These are phyloP conservation scores for Dascillus cervinus DNA, from an alignment of 2,888 invertebrate species.

Conservation along the genomic window DNA sequence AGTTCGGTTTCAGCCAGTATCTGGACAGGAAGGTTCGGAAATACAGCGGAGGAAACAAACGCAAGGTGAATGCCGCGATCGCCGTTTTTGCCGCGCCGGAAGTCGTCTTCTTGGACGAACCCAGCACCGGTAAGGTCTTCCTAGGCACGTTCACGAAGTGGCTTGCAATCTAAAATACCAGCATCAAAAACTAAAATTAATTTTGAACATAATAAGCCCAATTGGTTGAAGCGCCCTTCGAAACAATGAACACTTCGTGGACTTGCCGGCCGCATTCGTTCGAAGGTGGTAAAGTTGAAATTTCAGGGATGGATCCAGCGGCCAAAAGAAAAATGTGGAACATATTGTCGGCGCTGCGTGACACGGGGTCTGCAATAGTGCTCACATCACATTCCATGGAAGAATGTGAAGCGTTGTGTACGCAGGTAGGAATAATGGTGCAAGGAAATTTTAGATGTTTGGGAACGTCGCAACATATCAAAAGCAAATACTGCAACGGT, in stretches of 20 bases:
- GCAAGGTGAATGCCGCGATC: conserved; percentile 45
- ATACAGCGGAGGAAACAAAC: conserved; percentile 44
- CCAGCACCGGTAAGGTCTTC: conserved; percentile 44
- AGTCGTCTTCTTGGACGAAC: conserved; percentile 41
- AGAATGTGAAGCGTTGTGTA: conserved; percentile 79
- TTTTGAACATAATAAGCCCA: no score
- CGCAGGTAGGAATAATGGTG: conserved; percentile 75
- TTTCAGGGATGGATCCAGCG: conserved; percentile 66
- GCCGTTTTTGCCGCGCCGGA: conserved; percentile 44
- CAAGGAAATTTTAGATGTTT: conserved; percentile 73
- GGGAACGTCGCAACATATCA: conserved; percentile 74
- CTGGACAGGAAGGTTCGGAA: conserved; percentile 32
- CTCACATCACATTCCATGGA: conserved; percentile 85
- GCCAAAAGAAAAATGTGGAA: conserved; percentile 77
- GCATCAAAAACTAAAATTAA: no score
- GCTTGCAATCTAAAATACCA: no score
- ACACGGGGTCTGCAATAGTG: conserved; percentile 66
- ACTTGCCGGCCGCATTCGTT: no score
- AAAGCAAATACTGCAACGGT: conserved; percentile 67
- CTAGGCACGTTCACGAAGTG: no score
- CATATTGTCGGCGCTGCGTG: conserved; percentile 58
- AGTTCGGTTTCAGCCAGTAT: conserved; percentile 32
- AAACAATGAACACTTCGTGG: no score
- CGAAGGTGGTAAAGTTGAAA: no score
- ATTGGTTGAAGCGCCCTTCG: no score